phyloP scores from a whole-genome alignment of 2,888 invertebrate species.

The Pristionchus entomophagus region DNA sequence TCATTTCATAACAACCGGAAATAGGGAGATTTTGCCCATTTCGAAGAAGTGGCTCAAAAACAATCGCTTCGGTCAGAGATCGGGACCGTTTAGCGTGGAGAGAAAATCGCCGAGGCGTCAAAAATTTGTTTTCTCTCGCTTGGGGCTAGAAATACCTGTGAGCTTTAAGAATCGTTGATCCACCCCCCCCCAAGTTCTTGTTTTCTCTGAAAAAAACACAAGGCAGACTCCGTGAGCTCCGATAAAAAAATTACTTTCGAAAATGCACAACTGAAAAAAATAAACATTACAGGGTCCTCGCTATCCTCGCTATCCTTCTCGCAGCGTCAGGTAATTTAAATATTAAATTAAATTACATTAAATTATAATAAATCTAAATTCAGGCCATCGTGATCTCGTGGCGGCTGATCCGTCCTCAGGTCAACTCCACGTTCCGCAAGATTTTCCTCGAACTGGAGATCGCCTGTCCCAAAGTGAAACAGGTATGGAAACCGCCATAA shows the following conservation, averaged over 20 bases:
- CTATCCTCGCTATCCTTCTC: constrained; percentile 62
- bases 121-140: neutral
- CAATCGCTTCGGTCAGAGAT: neutral
- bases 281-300: constrained; percentile 47
- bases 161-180: too few relatives aligned
- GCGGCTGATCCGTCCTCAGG: constrained; percentile 63
- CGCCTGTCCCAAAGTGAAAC: constrained; percentile 74
- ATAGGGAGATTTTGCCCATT: neutral
- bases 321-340: constrained; percentile 55
- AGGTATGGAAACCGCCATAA: too few relatives aligned
- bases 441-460: constrained; percentile 72
- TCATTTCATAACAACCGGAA: constrained; percentile 7
- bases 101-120: neutral
- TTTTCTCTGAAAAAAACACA: too few relatives aligned
- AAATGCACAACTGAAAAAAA: too few relatives aligned
- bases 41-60: constrained; percentile 5
- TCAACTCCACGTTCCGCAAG: constrained; percentile 68
- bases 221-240: too few relatives aligned
- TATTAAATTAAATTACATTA: too few relatives aligned
- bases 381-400: constrained; percentile 66
- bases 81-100: neutral
- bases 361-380: too few relatives aligned
- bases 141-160: too few relatives aligned
- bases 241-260: too few relatives aligned
- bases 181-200: too few relatives aligned